Conservation (phyloP, 2,113 vertebrate genomes). For the Acrocephalus kingi region DNA sequence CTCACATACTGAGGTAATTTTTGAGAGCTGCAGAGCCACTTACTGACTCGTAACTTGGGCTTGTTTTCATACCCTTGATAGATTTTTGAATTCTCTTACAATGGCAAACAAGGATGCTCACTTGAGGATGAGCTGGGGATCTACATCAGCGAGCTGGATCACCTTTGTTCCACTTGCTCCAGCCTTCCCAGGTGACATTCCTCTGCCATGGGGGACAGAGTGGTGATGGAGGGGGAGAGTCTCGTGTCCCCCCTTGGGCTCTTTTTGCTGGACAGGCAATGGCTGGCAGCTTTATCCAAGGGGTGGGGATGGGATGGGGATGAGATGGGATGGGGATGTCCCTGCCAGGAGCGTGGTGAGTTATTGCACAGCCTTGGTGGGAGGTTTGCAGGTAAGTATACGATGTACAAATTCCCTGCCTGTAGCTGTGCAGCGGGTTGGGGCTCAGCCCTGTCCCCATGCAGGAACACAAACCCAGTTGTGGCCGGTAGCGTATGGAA, state of each 20-base stretch:
- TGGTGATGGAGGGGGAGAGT: background rate
- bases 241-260: fast-evolving
- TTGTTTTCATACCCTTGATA: background rate
- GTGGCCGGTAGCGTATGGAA: background rate
- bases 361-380: fast-evolving
- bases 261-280: background rate
- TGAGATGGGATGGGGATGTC: background rate
- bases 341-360: background rate
- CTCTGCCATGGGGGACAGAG: background rate
- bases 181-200: background rate
- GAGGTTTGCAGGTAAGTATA: background rate
- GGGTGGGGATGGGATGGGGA: background rate
- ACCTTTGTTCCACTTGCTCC: background rate
- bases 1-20: background rate
- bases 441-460: background rate
- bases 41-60: background rate
- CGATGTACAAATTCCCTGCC: background rate
- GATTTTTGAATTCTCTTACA: background rate
- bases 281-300: background rate
- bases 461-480: background rate
- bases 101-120: background rate
- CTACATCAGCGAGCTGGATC: background rate
- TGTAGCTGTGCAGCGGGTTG: background rate
- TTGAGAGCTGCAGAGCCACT: background rate
- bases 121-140: background rate